Evolutionary conservation across 35 echinoderm and acorn worm species (phyloP).

Genomic region (Lytechinus pictus): DNA sequence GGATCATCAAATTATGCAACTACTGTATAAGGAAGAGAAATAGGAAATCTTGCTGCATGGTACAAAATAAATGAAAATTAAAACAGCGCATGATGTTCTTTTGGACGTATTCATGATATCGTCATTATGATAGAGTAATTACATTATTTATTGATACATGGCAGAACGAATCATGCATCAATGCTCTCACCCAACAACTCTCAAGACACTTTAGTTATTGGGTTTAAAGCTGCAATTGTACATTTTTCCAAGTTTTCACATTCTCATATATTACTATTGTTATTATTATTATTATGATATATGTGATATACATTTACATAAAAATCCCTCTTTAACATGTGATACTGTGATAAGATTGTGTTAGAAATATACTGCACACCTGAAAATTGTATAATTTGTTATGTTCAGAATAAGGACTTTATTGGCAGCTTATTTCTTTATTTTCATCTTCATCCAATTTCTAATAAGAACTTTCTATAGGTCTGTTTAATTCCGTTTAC

Average conservation of each 20-base stretch:
- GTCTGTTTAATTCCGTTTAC: background rate
- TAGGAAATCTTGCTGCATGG: background rate
- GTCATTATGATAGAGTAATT: background rate
- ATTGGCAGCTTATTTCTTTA: too few relatives aligned
- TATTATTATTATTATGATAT: too few relatives aligned
- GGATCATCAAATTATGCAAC: background rate
- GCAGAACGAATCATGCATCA: background rate
- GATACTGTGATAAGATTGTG: too few relatives aligned
- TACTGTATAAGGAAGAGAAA: background rate
- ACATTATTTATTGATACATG: background rate
- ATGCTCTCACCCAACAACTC: background rate
- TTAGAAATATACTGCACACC: too few relatives aligned
- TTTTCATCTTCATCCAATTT: too few relatives aligned
- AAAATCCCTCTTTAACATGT: too few relatives aligned
- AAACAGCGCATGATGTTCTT: background rate
- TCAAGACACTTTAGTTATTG: background rate
- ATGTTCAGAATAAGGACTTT: too few relatives aligned
- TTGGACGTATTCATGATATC: background rate
- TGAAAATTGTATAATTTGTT: too few relatives aligned
- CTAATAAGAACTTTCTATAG: background rate
- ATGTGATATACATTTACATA: too few relatives aligned
- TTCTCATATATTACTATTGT: too few relatives aligned
- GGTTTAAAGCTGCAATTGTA: background rate
- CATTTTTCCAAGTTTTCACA: background rate
- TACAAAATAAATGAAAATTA: background rate